phyloP scores from a whole-genome alignment of 2,888 invertebrate genomes.

The Quadroppia sp. region DNA sequence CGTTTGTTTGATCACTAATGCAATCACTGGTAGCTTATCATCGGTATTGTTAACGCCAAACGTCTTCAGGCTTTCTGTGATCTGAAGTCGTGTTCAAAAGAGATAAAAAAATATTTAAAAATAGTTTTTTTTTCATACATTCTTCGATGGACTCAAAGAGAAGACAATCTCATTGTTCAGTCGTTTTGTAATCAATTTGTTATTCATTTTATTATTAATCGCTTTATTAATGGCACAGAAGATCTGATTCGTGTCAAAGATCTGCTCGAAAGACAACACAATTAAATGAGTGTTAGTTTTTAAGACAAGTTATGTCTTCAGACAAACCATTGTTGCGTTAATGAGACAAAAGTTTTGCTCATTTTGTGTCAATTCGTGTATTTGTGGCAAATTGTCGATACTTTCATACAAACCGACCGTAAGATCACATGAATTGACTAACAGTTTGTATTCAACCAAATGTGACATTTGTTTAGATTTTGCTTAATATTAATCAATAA shows the following conservation, averaged over 20 bases:
- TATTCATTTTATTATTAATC: slow-evolving; percentile 6
- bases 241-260: slow-evolving; percentile 5
- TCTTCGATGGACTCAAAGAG: neutral
- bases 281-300: neutral
- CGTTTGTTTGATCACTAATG: no score
- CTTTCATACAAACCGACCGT: neutral
- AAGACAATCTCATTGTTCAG: slow-evolving; percentile 12
- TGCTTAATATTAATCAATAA: neutral
- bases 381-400: slow-evolving; percentile 4
- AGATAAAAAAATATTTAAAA: neutral
- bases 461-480: neutral
- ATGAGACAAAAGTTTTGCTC: slow-evolving; percentile 12
- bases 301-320: neutral
- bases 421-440: neutral
- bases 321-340: slow-evolving; percentile 4
- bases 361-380: neutral
- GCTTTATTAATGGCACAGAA: slow-evolving; percentile 14
- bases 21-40: neutral
- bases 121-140: neutral
- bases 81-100: neutral
- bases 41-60: neutral
- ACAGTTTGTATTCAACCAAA: neutral
- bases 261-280: neutral
- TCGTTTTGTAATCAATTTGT: slow-evolving; percentile 19
- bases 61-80: slow-evolving; percentile 12